Evolutionary conservation across 2,888 invertebrate species (phyloP), one percentile per base, ranked within the genome.

Genomic region (Drosophila nr. fundita): DNA sequence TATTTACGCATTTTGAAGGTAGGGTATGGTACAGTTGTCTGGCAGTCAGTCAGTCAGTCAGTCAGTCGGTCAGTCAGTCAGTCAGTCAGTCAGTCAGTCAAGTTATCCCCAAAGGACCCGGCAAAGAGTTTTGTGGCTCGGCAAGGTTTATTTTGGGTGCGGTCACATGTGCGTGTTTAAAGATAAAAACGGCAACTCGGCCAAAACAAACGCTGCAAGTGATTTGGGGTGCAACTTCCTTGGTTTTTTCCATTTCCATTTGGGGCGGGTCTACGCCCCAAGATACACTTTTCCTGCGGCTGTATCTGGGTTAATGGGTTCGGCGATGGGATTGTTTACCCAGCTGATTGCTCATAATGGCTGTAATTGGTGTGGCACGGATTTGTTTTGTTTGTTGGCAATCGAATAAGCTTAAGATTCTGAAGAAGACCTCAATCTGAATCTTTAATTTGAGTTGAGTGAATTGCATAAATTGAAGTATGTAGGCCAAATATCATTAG

Each of bases 301-400:
- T 38, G 38, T 71, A 85, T 75, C 73, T 83, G 83, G 82, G 86
- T 77, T 83, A 83, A 83, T 85, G 82, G 85, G 66, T 72, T 84
- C 54, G 67, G 61, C 73, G 71, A 77, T 80, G 85, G 65, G 54
- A 59, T 65, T 82, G 76, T 82, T 82, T 82, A 54, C 61, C 40
- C 67, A 69, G 58, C 49, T 70, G 65, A 76, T 78, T 71, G 75
- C 78, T 18, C 48, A 65, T 61, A 72, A 80, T 76, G 67, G 45
- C 42, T 32, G 50, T 70, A 73, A 79, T 82, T 82, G 76, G 42
- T 63, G 48, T 58, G 63, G 59, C 27, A 38, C 48, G 52, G 72
- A 79, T 76, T 79, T 73, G 62, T 68, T 76, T 79, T 73, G 62
- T 68, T 72, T 54, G n/a, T 13, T 66, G 63, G 62, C 27, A 64